These are phyloP conservation scores for Rynchops niger DNA, from an alignment of 2,113 vertebrate genomes.

Conservation along the genomic window DNA sequence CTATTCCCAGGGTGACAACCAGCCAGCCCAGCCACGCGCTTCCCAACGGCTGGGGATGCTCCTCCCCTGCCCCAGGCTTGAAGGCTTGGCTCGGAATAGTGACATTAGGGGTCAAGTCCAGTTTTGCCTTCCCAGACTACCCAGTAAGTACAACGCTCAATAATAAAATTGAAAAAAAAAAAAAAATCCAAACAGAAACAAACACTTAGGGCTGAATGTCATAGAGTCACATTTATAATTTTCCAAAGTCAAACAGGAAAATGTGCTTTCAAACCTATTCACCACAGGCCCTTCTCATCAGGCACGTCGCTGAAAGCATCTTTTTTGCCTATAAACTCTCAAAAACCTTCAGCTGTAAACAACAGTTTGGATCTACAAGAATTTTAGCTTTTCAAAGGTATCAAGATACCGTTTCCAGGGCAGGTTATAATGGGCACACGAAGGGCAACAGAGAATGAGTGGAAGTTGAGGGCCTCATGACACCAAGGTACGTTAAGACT, in stretches of 20 bases:
- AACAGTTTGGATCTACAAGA: not conserved
- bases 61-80: not conserved
- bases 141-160: not conserved
- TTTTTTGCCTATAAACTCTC: not conserved
- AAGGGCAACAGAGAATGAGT: not conserved
- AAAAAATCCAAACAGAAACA: not conserved
- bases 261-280: not conserved
- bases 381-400: not conserved
- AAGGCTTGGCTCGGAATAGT: not conserved
- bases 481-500: not conserved
- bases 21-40: not conserved
- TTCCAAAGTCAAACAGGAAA: not conserved
- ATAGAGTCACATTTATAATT: not conserved
- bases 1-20: not conserved
- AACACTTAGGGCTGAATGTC: not conserved
- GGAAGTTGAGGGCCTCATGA: not conserved
- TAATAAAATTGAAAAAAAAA: not conserved
- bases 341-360: not conserved
- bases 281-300: not conserved
- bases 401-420: not conserved
- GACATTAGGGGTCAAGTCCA: not conserved
- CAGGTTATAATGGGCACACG: not conserved
- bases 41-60: fast-evolving
- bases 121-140: not conserved
- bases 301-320: not conserved